Evolutionary conservation across 2,113 vertebrate species (phyloP).

Genomic region (Callithrix jacchus): DNA sequence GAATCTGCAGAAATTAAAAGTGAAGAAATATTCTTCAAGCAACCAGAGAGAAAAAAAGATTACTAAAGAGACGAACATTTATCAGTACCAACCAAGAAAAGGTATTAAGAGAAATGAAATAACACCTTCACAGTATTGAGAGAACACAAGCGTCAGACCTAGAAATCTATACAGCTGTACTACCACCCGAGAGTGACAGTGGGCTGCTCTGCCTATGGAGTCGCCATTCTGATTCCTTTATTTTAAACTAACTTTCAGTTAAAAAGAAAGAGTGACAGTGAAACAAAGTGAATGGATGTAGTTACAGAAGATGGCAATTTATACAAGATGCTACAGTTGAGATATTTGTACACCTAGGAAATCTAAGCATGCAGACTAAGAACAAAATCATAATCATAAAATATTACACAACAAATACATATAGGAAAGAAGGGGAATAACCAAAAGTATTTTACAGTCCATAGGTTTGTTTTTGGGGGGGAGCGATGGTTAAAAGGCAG

Average conservation of each 20-base stretch:
- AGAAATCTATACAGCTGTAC: background rate
- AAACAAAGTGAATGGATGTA: background rate
- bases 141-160: background rate
- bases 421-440: background rate
- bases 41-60: background rate
- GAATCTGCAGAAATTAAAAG: conserved; percentile 8
- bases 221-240: too few relatives aligned
- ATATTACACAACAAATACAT: background rate
- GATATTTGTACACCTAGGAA: background rate
- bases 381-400: conserved; percentile 15
- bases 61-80: background rate
- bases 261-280: background rate
- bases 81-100: background rate
- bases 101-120: background rate
- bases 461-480: background rate
- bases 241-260: too few relatives aligned
- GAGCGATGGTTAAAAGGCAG: background rate
- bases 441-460: background rate
- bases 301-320: background rate
- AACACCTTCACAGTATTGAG: background rate
- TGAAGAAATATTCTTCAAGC: background rate
- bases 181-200: background rate
- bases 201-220: too few relatives aligned
- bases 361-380: background rate
- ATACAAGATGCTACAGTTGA: background rate